Evolutionary conservation across 2,888 invertebrate species (phyloP), one percentile per base, ranked within the genome.

Genomic region (Agrypnus murinus): DNA sequence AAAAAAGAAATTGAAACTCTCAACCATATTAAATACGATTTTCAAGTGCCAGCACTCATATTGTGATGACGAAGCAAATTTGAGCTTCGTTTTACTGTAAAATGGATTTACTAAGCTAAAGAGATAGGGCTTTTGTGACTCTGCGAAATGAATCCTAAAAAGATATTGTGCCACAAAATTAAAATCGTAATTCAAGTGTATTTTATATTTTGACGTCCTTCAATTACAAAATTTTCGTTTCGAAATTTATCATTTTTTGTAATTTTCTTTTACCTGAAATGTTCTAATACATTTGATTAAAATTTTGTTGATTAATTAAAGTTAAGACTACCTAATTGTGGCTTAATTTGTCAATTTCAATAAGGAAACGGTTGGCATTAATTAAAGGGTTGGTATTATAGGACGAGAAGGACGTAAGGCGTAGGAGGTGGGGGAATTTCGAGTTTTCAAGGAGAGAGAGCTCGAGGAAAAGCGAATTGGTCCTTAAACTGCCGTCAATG

Each of bases 1-100:
- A 58, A 25, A n/a, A 65, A 65, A 55, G 65, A 65, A 70, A 65
- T 65, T 65, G 69, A 70, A 65, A 59, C 65, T 45, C 58, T 17
- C 59, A 25, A 43, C 48, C 50, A 55, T 65, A 68, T 68, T 68
- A 70, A 70, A 70, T 70, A 65, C 65, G 65, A 65, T 70, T 70
- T 70, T 70, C 69, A 65, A 70, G 69, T 70, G 69, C 69, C 60
- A 65, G 65, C 65, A 70, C 65, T 70, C 69, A 60, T 70, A 65
- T 65, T 70, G 60, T 70, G 65, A 70, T 70, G 65, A 70, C 69
- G 65, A 60, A 65, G 69, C 65, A 65, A 70, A 65, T 70, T 70
- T 59, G 34, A 60, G 69, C 69, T 65, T 60, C 60, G 69, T 65
- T 70, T 70, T 65, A 65, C 65, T 65, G 69, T 58, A 70, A 70